Base-by-base conservation (phyloP, 1,140 invertebrate species). In the Apocrypta bakeri region DNA sequence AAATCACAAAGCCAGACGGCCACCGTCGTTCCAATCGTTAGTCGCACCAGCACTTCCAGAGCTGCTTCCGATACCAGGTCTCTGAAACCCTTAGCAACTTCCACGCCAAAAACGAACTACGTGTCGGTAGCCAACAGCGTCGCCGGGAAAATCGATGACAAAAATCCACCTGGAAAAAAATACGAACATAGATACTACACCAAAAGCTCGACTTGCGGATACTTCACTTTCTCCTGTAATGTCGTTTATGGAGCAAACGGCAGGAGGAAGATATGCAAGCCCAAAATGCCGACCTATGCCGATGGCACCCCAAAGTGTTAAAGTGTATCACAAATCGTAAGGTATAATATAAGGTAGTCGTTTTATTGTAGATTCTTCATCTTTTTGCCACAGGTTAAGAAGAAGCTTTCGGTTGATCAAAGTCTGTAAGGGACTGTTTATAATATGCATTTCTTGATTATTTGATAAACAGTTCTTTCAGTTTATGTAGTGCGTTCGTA, bases 141-240 rank as follows among this genome's bases (percentile, higher is more conserved):
- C 48, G 95, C 95, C 6, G 95, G 96, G 21, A 94, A 94, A 84
- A 91, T 95, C 72, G 94, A 94, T 74, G 93, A 94, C 21, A 87
- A 90, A 75, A 93, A 93, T 84, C 92, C 91, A 81, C 85, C 93
- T 56, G 87, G 89, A 1, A 91, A 91, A 82, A 94, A 94, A 68
- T 92, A 91, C 56, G 91, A 91, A 73, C 91, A 92, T 86, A 89
- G 96, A 25, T 97, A 97, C 90, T 97, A 96, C 82, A 96, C 95
- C 0, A 97, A 97, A 88, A 96, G 96, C 21, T 96, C 96, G 2
- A 96, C 95, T 0, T 97, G 96, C 89, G 96, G 96, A 40, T 96
- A 96, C 86, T 97, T 97, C 84, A 96, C 96, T 3, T 97, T 97
- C 88, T 95, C 95, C 0, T 97, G 96, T 86, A 96, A 96, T 48